These are phyloP conservation scores for Manis javanica DNA, from an alignment of 2,797 vertebrate genomes.

Conservation along the genomic window DNA sequence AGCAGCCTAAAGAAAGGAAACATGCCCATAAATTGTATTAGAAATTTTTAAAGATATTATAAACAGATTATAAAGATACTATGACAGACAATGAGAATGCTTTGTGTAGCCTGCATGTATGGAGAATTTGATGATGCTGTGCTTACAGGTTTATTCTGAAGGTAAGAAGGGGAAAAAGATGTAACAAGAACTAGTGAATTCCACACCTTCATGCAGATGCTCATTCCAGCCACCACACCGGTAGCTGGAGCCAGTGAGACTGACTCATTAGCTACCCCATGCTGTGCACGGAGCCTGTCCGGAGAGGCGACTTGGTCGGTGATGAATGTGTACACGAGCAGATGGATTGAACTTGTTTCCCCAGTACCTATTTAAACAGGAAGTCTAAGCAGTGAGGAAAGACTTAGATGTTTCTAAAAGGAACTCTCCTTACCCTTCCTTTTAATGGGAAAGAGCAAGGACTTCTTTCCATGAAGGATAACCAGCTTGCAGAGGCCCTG, in stretches of 20 bases:
- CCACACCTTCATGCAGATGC: neutral
- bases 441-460: neutral
- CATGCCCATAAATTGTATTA: constrained; percentile 16
- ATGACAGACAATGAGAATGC: rapidly evolving
- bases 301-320: too few relatives aligned
- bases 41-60: constrained; percentile 35
- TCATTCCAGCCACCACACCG: rapidly evolving
- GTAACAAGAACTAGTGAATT: neutral
- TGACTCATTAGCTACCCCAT: rapidly evolving
- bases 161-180: neutral
- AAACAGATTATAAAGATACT: neutral
- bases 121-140: neutral
- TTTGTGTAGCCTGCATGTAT: neutral
- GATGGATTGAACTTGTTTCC: neutral
- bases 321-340: rapidly evolving
- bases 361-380: neutral
- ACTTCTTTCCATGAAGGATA: neutral
- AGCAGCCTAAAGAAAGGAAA: constrained; percentile 73
- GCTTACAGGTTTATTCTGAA: neutral
- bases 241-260: neutral
- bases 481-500: neutral
- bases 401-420: rapidly evolving
- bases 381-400: neutral
- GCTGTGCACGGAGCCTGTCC: rapidly evolving
- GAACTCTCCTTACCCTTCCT: neutral